Percentiles rank a stretch among this genome's conserved stretches.
Evolutionary conservation across 1,140 invertebrate genomes (phyloP).

Genomic region (Brachionus rotundiformis): DNA sequence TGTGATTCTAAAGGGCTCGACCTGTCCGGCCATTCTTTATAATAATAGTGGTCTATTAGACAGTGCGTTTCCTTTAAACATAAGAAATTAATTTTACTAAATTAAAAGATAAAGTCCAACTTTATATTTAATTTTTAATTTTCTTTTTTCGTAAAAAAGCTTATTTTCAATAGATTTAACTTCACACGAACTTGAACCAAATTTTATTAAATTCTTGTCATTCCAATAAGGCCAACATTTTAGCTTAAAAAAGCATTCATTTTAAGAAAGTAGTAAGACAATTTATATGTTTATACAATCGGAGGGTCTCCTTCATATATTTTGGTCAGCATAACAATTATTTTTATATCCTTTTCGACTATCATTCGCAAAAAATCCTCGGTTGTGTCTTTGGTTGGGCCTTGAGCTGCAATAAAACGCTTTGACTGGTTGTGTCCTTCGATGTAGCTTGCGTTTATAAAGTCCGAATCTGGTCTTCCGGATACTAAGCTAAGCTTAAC

Average conservation of each 20-base stretch:
- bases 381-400: conserved; percentile 44
- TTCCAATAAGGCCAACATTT: conserved; percentile 51
- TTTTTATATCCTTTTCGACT: conserved; percentile 9
- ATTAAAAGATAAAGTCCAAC: neutral
- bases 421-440: conserved; percentile 29
- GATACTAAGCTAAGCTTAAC: conserved; percentile 24
- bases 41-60: conserved; percentile 45
- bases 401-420: conserved; percentile 48
- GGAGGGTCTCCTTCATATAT: conserved; percentile 45
- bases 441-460: conserved; percentile 50
- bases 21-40: conserved; percentile 47
- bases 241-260: neutral
- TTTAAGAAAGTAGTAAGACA: too few relatives aligned
- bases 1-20: conserved; percentile 35
- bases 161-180: conserved; percentile 32
- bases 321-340: conserved; percentile 43
- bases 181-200: conserved; percentile 41
- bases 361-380: conserved; percentile 48
- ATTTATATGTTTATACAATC: neutral
- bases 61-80: neutral
- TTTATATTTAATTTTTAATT: conserved; percentile 24
- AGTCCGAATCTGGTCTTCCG: conserved; percentile 43
- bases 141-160: conserved; percentile 39
- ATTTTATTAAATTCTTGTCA: conserved; percentile 44
- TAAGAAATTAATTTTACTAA: neutral